A percentile compares a stretch with the other conserved stretches of the same genome.
Conservation (phyloP, 2,888 invertebrate genomes). For the Schizaphis graminum region DNA sequence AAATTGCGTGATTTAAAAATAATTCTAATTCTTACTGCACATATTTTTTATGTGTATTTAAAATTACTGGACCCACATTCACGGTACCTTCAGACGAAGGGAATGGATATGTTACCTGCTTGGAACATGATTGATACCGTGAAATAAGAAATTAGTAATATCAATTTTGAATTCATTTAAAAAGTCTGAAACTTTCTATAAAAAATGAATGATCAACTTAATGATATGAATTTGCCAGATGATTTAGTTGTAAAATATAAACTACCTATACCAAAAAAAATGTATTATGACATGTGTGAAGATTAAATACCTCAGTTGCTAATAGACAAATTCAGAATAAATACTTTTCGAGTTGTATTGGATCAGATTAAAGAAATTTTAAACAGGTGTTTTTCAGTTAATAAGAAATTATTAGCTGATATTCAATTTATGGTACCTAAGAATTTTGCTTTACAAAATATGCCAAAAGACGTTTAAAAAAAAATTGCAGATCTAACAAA, state of each 20-base stretch:
- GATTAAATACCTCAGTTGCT: background rate
- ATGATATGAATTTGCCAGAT: background rate
- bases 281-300: background rate
- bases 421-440: background rate
- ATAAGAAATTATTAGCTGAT: background rate
- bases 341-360: background rate
- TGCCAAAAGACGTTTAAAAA: background rate
- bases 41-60: no score
- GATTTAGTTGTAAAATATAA: background rate
- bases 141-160: background rate
- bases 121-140: background rate
- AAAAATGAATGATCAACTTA: background rate
- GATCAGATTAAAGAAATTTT: background rate
- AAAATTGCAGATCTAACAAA: background rate
- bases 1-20: no score
- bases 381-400: background rate
- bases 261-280: background rate
- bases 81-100: background rate
- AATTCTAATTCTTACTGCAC: no score
- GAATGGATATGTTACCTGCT: background rate
- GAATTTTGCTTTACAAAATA: background rate
- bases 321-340: background rate
- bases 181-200: background rate
- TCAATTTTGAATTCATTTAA: background rate
- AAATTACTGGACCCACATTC: background rate